Evolutionary conservation across 2,888 invertebrate species (phyloP).

Genomic region (Drosophila testacea): DNA sequence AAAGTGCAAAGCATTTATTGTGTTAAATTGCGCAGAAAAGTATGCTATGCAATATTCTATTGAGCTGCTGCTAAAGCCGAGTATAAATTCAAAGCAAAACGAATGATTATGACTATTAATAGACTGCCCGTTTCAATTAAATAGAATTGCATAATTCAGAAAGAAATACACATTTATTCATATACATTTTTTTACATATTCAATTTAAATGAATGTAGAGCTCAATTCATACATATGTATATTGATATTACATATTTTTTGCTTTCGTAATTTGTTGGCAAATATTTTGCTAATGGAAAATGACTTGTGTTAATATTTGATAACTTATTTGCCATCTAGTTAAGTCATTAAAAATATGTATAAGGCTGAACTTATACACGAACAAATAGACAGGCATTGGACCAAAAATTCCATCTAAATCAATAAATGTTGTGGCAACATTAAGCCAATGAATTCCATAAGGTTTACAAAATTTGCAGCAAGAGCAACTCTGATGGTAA

Average conservation of each 20-base stretch:
- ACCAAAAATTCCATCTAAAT: slow-evolving; percentile 43
- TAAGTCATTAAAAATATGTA: slow-evolving; percentile 2
- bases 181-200: neutral
- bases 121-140: neutral
- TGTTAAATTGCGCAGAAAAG: slow-evolving; percentile 2
- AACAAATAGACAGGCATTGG: neutral
- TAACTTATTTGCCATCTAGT: neutral
- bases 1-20: slow-evolving; percentile 3
- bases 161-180: neutral
- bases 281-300: slow-evolving; percentile 3
- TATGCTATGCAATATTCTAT: slow-evolving; percentile 1
- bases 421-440: slow-evolving; percentile 52
- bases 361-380: neutral
- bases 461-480: slow-evolving; percentile 24
- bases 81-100: neutral
- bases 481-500: neutral
- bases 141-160: neutral
- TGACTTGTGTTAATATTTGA: slow-evolving; percentile 9
- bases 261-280: neutral
- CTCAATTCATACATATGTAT: neutral
- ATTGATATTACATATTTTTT: neutral
- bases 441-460: slow-evolving; percentile 45
- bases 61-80: neutral
- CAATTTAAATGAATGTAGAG: neutral
- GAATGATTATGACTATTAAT: slow-evolving; percentile 1